Evolutionary conservation across 2,113 vertebrate genomes (phyloP), one percentile per base, ranked within the genome.

Genomic region (Labrus mixtus): DNA sequence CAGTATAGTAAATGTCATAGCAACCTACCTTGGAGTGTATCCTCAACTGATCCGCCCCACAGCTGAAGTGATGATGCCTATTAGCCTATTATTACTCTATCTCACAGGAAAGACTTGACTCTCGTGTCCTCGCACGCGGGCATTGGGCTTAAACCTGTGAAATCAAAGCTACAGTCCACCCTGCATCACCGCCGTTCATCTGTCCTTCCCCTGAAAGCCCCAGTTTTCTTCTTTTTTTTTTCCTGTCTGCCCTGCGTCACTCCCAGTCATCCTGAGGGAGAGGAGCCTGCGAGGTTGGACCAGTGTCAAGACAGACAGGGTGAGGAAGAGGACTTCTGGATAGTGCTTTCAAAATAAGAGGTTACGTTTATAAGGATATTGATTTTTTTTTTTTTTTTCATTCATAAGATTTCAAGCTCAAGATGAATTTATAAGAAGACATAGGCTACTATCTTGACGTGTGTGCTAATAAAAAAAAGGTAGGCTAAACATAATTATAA

Each of bases 171-270:
- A 68, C 70, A 66, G 39, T 68, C 62, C 71, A 48, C 55, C 81
- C 74, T 77, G 88, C 89, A 77, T 92, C 87, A 77, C 86, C 79
- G 65, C 65, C 72, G 58, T 68, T 73, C 59, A 39, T 66, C 69
- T 54, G 73, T 79, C 85, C 78, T 78, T 73, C 75, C 72, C 72
- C 51, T 89, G 69, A 55, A 33, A 80, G 61, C 76, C 74, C 88
- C 86, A 68, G 70, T 81, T 84, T 87, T 81, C 86, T 50, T 51
- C 86, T n/a, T n/a, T 81, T 87, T 50, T 51, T 87, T n/a, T n/a
- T 51, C 79, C 87, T 51, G 65, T 83, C 68, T 74, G 82, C 84
- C 79, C 93, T 92, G 91, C 90, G 91, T 94, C 91, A 92, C 92
- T 90, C 83, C 73, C 79, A 79, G 73, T 80, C 84, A 78, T 88